Percentiles rank a stretch among this genome's conserved stretches.
phyloP scores from a whole-genome alignment of 2,888 invertebrate genomes.

The Drosophila infuscata region DNA sequence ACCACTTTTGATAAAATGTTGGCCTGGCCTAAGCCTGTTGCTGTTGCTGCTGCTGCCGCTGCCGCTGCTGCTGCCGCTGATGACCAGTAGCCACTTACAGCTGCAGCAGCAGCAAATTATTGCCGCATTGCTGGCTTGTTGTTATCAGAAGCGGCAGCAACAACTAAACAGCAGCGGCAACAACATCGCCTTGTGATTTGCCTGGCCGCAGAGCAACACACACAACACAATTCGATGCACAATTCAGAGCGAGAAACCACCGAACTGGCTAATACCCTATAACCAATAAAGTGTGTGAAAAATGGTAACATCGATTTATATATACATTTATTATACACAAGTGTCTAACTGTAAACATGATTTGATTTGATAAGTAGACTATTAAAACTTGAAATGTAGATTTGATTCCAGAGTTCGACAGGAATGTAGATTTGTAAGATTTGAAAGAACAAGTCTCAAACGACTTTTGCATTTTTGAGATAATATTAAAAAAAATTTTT shows the following conservation, averaged over 20 bases:
- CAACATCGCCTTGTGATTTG: constrained; percentile 62
- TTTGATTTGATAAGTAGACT: background rate
- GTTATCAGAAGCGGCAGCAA: constrained; percentile 67
- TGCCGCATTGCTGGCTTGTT: constrained; percentile 70
- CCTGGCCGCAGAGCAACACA: constrained; percentile 57
- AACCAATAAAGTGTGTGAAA: background rate
- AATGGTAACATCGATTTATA: background rate
- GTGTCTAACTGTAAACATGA: background rate
- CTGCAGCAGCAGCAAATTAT: constrained; percentile 61
- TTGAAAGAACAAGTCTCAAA: background rate
- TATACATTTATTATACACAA: background rate
- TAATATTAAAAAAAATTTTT: too few species aligned
- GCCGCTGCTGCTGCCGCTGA: constrained; percentile 62
- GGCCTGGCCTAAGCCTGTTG: constrained; percentile 76
- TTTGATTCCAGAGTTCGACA: background rate
- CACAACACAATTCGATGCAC: constrained; percentile 48
- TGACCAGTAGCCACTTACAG: constrained; percentile 82
- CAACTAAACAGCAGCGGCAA: constrained; percentile 24
- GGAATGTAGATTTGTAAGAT: background rate
- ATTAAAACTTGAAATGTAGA: background rate
- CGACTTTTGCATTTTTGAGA: background rate
- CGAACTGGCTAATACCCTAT: constrained; percentile 31
- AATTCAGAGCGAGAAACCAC: constrained; percentile 32
- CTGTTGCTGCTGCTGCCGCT: constrained; percentile 45
- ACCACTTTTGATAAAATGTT: constrained; percentile 79